A percentile compares a stretch with the other conserved stretches of the same genome.
Evolutionary conservation across 2,888 invertebrate genomes (phyloP).

Genomic region (Salticus scenicus): DNA sequence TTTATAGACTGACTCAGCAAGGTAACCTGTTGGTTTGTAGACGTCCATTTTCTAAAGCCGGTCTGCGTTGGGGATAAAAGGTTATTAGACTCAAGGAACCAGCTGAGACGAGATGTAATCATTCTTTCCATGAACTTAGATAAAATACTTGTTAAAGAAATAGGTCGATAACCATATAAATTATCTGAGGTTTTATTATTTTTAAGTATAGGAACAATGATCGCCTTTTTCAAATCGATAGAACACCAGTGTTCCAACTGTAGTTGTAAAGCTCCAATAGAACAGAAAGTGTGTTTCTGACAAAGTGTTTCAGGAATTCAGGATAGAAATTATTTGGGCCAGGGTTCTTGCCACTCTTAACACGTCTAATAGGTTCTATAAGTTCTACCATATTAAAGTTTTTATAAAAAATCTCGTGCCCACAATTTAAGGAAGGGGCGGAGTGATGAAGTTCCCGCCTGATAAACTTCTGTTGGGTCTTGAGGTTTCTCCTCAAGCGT

Average conservation of each 20-base stretch:
- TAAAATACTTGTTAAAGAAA: background rate
- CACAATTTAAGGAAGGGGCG: background rate
- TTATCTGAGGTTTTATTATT: background rate
- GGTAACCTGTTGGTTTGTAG: background rate
- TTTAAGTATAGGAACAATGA: slow-evolving; percentile 11
- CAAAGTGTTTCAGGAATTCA: slow-evolving; percentile 4
- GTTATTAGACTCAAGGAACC: slow-evolving; percentile 10
- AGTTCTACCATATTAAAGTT: background rate
- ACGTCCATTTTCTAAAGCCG: slow-evolving; percentile 14
- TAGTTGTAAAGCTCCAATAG: background rate
- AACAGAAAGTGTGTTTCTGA: background rate
- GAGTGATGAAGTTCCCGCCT: background rate
- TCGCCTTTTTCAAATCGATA: slow-evolving; percentile 14
- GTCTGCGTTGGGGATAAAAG: background rate
- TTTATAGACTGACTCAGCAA: slow-evolving; percentile 15
- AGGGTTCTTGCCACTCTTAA: background rate
- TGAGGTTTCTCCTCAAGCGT: background rate
- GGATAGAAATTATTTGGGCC: background rate
- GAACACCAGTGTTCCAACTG: background rate
- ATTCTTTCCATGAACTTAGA: slow-evolving; percentile 5
- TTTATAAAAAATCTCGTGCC: background rate
- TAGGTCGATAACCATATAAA: background rate
- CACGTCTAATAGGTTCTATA: background rate
- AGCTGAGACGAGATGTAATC: background rate
- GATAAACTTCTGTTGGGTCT: background rate